Conservation (phyloP, 1,140 invertebrate species). For the Drosophila nikananu region DNA sequence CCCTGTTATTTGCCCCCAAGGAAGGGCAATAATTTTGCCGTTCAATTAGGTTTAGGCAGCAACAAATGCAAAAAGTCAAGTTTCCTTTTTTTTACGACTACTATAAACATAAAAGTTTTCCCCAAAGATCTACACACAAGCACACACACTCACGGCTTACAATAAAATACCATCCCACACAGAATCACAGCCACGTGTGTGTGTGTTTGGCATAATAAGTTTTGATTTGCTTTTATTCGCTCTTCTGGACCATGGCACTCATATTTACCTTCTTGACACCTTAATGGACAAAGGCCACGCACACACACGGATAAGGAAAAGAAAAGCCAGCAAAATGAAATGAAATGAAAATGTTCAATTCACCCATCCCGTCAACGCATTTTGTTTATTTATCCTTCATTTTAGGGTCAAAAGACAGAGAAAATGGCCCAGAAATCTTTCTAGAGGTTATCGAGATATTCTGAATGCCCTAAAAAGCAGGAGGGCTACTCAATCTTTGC, state of each 20-base stretch:
- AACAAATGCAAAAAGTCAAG: slow-evolving; percentile 71
- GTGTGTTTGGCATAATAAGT: slow-evolving; percentile 78
- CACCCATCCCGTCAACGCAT: slow-evolving; percentile 42
- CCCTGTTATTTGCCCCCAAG: slow-evolving; percentile 59
- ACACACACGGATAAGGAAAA: too few species aligned
- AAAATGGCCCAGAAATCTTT: not conserved
- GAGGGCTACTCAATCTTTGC: not conserved
- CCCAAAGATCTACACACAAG: slow-evolving; percentile 42
- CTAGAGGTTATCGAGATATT: not conserved
- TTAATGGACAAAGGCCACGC: slow-evolving; percentile 70
- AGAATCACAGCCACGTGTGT: slow-evolving; percentile 4
- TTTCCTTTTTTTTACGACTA: slow-evolving; percentile 63
- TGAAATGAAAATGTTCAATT: slow-evolving; percentile 52
- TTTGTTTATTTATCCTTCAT: slow-evolving; percentile 60
- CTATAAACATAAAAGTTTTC: slow-evolving; percentile 79
- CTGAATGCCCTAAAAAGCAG: slow-evolving; percentile 5
- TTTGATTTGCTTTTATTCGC: slow-evolving; percentile 81
- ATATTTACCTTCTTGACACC: slow-evolving; percentile 75
- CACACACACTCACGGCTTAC: not conserved
- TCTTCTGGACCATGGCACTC: slow-evolving; percentile 21
- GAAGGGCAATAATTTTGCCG: slow-evolving; percentile 74
- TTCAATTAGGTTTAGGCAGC: slow-evolving; percentile 79
- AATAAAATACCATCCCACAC: slow-evolving; percentile 54
- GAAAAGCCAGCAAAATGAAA: slow-evolving; percentile 18
- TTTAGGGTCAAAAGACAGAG: slow-evolving; percentile 1